Conservation (phyloP, 2,888 invertebrate genomes). For the Palloptera scutellata region DNA sequence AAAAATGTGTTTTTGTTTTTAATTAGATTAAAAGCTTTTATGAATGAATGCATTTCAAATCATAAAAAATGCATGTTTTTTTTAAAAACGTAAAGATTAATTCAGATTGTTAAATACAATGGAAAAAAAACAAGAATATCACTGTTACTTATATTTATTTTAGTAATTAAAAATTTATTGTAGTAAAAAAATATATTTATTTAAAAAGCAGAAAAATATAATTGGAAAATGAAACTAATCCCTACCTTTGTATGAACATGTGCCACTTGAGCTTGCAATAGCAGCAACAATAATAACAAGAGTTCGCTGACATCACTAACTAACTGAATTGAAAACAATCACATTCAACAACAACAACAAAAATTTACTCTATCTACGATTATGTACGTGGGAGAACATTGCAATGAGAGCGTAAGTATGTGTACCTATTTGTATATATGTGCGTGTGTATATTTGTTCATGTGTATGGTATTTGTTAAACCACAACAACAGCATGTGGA, state of each 20-base stretch:
- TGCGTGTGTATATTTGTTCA: not conserved
- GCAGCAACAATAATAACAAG: not conserved
- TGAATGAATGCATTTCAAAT: too few relatives aligned
- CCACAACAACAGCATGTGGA: slow-evolving; percentile 6
- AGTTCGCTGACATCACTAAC: not conserved
- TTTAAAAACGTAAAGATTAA: too few relatives aligned
- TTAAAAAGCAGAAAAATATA: slow-evolving; percentile 4
- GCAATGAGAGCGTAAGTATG: not conserved
- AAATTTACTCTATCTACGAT: too few relatives aligned
- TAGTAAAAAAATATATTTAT: not conserved
- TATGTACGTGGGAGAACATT: too few relatives aligned
- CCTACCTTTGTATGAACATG: too few relatives aligned
- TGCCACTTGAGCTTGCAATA: not conserved
- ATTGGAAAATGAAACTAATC: not conserved
- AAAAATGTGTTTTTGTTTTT: too few relatives aligned
- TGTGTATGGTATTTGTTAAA: not conserved
- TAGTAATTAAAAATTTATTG: slow-evolving; percentile 3
- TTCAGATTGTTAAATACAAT: too few relatives aligned
- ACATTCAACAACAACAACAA: not conserved
- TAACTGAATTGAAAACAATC: not conserved
- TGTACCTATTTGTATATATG: not conserved
- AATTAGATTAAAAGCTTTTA: too few relatives aligned
- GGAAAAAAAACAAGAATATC: too few relatives aligned
- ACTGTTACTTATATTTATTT: not conserved
- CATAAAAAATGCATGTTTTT: too few relatives aligned